Conservation (phyloP, 2,797 vertebrate genomes). For the Rhabdomys pumilio region DNA sequence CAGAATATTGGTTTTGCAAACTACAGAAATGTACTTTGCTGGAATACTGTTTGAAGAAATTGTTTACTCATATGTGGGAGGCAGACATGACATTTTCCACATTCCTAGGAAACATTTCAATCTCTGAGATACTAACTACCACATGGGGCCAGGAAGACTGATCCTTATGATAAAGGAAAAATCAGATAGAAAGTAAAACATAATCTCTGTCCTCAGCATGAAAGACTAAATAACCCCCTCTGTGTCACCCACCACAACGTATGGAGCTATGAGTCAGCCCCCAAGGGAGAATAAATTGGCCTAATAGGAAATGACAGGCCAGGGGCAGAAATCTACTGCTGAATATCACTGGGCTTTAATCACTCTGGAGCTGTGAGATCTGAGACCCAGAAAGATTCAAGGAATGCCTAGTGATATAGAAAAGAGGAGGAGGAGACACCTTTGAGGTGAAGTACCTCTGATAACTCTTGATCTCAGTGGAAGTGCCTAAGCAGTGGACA, state of each 20-base stretch:
- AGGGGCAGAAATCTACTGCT: not conserved
- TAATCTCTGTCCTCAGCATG: not conserved
- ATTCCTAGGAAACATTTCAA: not conserved
- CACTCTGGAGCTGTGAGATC: not conserved
- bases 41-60: not conserved
- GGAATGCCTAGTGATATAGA: not conserved
- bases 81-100: not conserved
- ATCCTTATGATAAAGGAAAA: not conserved
- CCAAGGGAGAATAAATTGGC: not conserved
- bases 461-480: not conserved
- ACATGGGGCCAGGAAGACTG: constrained; percentile 38
- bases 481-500: not conserved
- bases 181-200: not conserved
- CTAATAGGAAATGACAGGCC: not conserved
- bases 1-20: constrained; percentile 12
- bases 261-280: not conserved
- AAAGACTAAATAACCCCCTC: not conserved
- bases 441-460: not conserved
- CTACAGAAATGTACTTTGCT: not conserved
- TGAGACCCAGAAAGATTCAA: not conserved
- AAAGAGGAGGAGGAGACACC: not conserved
- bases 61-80: not conserved
- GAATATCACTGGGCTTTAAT: not conserved
- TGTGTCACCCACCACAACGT: not conserved
- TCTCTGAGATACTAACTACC: not conserved